phyloP scores from a whole-genome alignment of 2,888 invertebrate species.

The Cylloceria caligata region DNA sequence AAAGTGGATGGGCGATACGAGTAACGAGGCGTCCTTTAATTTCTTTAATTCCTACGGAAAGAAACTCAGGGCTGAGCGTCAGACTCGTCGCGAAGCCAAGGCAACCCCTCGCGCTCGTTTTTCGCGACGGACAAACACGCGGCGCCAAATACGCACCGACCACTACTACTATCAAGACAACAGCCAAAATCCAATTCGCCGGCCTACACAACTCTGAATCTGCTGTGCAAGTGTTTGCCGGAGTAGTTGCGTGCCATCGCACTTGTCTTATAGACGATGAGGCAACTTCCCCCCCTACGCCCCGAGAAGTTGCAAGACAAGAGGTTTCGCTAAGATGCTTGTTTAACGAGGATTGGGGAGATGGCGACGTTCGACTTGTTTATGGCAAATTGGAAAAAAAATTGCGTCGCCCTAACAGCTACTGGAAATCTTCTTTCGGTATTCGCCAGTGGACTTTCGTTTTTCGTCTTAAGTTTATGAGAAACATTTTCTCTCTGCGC shows the following conservation, averaged over 20 bases:
- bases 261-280: conserved; percentile 1
- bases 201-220: conserved; percentile 3
- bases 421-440: conserved; percentile 67
- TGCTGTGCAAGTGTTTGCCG: conserved; percentile 13
- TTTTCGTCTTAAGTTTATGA: conserved; percentile 3
- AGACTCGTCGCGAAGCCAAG: conserved; percentile 8
- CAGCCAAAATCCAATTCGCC: conserved; percentile 66
- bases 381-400: conserved; percentile 84
- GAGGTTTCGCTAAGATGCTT: conserved; percentile 46
- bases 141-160: conserved; percentile 54
- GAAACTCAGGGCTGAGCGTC: conserved; percentile 38
- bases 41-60: conserved; percentile 80
- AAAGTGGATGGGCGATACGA: conserved; percentile 75
- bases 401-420: conserved; percentile 78
- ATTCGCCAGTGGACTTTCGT: not conserved
- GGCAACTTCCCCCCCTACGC: not conserved
- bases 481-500: not conserved
- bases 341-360: conserved; percentile 73
- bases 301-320: conserved; percentile 27
- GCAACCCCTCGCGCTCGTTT: conserved; percentile 62
- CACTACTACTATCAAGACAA: conserved; percentile 44
- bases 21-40: conserved; percentile 82
- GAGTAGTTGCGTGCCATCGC: not conserved
- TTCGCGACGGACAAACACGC: conserved; percentile 71
- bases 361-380: conserved; percentile 77